Conservation (phyloP, 2,113 vertebrate genomes). For the Nerophis ophidion region DNA sequence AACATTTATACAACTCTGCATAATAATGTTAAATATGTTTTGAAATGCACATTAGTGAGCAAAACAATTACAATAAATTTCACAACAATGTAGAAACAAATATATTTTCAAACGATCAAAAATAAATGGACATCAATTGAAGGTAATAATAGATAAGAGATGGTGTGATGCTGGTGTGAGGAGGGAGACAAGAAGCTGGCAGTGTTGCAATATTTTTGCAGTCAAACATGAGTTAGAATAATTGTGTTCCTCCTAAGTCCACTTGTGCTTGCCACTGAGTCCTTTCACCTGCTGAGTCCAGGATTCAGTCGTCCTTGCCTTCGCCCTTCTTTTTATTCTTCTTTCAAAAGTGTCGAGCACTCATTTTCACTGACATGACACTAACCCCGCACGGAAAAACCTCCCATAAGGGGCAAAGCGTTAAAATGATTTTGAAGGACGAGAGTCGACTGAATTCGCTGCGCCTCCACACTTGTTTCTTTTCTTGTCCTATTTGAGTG, state of each 20-base stretch:
- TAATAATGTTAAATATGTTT: no score
- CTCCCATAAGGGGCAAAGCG: slow-evolving; percentile 12
- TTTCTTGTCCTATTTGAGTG: slow-evolving; percentile 88
- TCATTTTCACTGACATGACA: slow-evolving; percentile 62
- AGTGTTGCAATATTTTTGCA: background rate
- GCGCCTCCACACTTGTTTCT: slow-evolving; percentile 73
- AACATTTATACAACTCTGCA: no score
- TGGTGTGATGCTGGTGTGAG: no score
- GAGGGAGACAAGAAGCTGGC: no score
- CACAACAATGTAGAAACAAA: no score
- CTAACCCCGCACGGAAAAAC: slow-evolving; percentile 40
- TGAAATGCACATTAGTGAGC: no score
- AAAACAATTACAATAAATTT: no score
- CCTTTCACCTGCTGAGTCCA: slow-evolving; percentile 87
- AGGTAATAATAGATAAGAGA: no score
- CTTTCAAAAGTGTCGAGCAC: slow-evolving; percentile 34
- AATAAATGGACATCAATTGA: no score
- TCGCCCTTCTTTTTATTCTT: slow-evolving; percentile 43
- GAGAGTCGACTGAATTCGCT: slow-evolving; percentile 35
- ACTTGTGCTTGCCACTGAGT: slow-evolving; percentile 85
- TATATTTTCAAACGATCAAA: no score
- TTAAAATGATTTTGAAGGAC: slow-evolving; percentile 34
- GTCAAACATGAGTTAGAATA: slow-evolving; percentile 7
- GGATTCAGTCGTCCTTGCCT: slow-evolving; percentile 71
- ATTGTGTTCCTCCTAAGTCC: slow-evolving; percentile 31